Conservation (phyloP, 35 echinoderm and acorn worm genomes). For the Amphiura filiformis region DNA sequence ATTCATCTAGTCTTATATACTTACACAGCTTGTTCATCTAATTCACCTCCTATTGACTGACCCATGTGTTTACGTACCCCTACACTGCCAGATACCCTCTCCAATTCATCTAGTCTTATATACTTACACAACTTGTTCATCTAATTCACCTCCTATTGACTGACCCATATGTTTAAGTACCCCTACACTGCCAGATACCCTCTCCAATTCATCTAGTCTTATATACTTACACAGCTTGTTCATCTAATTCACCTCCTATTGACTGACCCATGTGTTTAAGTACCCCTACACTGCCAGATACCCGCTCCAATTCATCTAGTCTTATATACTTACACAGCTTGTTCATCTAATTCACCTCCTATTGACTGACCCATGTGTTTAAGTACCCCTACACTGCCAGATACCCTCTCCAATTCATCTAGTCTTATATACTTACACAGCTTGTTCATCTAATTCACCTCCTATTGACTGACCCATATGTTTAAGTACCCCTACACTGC, state of each 20-base stretch:
- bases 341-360: constrained; percentile 93
- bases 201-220: constrained; percentile 48
- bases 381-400: not conserved
- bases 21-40: constrained; percentile 99
- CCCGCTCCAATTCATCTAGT: constrained; percentile 59
- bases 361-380: constrained; percentile 32
- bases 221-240: constrained; percentile 95
- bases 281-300: constrained; percentile 73
- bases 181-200: constrained; percentile 76
- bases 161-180: constrained; percentile 89
- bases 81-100: constrained; percentile 77
- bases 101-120: constrained; percentile 61
- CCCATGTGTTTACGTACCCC: constrained; percentile 87
- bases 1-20: constrained; percentile 53
- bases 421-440: constrained; percentile 74
- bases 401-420: not conserved
- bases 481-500: constrained; percentile 81
- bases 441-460: constrained; percentile 95
- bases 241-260: constrained; percentile 92
- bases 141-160: constrained; percentile 86
- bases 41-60: constrained; percentile 84
- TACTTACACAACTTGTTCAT: constrained; percentile 94
- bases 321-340: constrained; percentile 86
- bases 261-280: constrained; percentile 90
- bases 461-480: constrained; percentile 93